Percentiles rank a stretch among this genome's conserved stretches.
phyloP scores from a whole-genome alignment of 2,888 invertebrate species.

The Metalampra italica region DNA sequence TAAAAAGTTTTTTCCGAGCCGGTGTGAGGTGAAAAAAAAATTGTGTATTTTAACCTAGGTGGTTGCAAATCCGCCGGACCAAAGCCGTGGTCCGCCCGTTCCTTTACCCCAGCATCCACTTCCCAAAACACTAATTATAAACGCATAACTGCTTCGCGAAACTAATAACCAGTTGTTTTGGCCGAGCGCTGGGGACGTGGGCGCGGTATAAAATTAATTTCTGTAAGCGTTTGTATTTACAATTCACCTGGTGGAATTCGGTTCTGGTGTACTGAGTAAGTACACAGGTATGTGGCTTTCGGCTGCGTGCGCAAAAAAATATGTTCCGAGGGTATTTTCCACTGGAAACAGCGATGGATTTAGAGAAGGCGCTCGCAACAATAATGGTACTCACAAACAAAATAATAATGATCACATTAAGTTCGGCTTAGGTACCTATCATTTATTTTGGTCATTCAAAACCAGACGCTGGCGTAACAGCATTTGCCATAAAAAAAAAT shows the following conservation, averaged over 20 bases:
- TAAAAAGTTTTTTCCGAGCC: no score
- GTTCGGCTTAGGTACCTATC: no score
- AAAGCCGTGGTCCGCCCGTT: background rate
- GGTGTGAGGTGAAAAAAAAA: no score
- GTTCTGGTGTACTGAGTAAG: conserved; percentile 64
- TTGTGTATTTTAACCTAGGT: no score
- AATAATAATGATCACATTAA: no score
- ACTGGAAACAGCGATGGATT: background rate
- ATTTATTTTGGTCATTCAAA: no score
- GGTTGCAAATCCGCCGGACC: no score
- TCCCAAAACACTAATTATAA: background rate
- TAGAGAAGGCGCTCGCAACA: no score
- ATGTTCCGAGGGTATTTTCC: conserved; percentile 11
- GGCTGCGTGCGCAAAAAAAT: conserved; percentile 3
- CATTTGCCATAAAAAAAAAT: no score
- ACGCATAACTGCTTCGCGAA: background rate
- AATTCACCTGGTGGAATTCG: conserved; percentile 45
- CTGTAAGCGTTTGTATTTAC: conserved; percentile 44
- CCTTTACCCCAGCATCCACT: background rate
- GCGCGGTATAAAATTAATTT: conserved; percentile 46
- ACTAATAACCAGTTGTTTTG: conserved; percentile 36
- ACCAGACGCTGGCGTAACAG: no score
- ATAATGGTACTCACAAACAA: no score
- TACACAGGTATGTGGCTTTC: conserved; percentile 35
- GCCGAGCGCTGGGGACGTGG: conserved; percentile 36